Evolutionary conservation across 2,113 vertebrate species (phyloP), one percentile per base, ranked within the genome.

Genomic region (Bubalus kerabau): DNA sequence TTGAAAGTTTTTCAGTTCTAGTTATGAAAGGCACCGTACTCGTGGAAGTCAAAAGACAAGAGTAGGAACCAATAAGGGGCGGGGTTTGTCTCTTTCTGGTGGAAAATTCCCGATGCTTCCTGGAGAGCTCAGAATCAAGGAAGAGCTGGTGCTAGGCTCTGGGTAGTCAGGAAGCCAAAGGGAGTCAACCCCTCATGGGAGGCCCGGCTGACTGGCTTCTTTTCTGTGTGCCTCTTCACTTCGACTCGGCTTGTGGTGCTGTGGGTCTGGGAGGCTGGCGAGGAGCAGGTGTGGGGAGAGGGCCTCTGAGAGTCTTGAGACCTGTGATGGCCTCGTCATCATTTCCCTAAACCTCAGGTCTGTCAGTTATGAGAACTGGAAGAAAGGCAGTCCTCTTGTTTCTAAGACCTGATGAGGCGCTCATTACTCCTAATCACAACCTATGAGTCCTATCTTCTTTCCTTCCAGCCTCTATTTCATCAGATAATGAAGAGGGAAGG

Each of bases 61-160:
- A 6, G 28, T 46, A 81, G n/a, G 7, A 43, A 91, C 9, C 11
- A 16, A 17, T 71, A 60, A 64, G 71, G 62, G 10, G 12, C 15
- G 28, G 14, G 5, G 1, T 57, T 57, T 57, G 5, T 64, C 32
- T 82, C n/a, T 87, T 48, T 76, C 40, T 43, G 12, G 16, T 4
- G 28, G 46, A 64, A 30, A 89, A 82, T 91, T 80, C 21, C 46
- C n/a, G 64, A 54, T 94, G 76, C 30, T 90, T 6, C 17, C 26
- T 81, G 17, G 46, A 94, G 57, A 96, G 17, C 7, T 57, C 13
- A 14, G 26, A 46, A 57, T 57, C 7, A 52, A 30, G 13, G 11
- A 84, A 13, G 32, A 62, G 57, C n/a, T 2, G 13, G 48, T 21
- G 2, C 5, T 2, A 40, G 16, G 1, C 6, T 52, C 1, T 17